Evolutionary conservation across 2,888 invertebrate genomes (phyloP), one percentile per base, ranked within the genome.

Genomic region (Drosophila borealis): DNA sequence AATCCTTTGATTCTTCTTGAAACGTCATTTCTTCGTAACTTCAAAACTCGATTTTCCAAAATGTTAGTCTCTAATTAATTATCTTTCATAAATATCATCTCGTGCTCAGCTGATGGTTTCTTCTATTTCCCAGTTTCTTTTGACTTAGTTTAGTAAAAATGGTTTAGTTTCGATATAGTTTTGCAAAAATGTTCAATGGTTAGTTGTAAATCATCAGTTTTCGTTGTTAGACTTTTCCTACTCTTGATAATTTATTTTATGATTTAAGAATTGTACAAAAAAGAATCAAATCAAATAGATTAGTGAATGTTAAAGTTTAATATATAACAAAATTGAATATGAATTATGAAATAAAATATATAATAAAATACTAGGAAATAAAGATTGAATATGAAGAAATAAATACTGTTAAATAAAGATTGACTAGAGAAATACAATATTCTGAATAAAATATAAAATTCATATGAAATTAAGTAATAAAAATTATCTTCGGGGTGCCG

Each of bases 161-260:
- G 85, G 63, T 91, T 91, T 34, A 91, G 57, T 75, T 84, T 81
- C 17, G 80, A 78, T 56, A 91, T 14, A 8, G 60, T 53, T 78
- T 85, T 86, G 80, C 90, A 90, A 86, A 82, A 78, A 25, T 78
- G 55, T 68, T 90, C 89, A 64, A 89, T 64, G 36, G 77, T 78
- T 71, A 70, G 68, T 85, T 82, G 71, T 21, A 85, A 68, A 6
- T 73, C 85, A 19, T 72, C 79, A 72, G 54, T 57, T 64, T 69
- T 75, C 64, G 21, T 14, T 45, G 50, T 78, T 55, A 70, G 75
- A 70, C 37, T 78, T 50, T 61, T 70, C 51, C 80, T 87, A 90
- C 80, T 65, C 65, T 79, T 65, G 61, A 77, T 61, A 76, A 56
- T 34, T 54, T 44, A 50, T 69, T 79, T 84, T 80, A 75, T 61